These are phyloP conservation scores for Yponomeuta malinellus DNA, from an alignment of 2,888 invertebrate species.

Conservation along the genomic window DNA sequence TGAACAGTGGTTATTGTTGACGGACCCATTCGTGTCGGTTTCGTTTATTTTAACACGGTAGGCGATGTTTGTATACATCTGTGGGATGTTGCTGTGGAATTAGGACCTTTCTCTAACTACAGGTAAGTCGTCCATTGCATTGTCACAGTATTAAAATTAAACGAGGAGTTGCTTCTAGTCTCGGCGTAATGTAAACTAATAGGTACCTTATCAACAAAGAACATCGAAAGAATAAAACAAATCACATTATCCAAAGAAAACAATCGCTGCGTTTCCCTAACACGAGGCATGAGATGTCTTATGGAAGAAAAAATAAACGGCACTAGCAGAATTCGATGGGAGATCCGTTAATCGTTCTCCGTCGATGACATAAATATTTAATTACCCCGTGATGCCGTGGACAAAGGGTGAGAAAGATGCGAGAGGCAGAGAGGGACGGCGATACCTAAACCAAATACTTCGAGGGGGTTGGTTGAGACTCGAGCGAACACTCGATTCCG, in stretches of 20 bases:
- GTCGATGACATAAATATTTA: slow-evolving; percentile 59
- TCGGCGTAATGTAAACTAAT: too few relatives aligned
- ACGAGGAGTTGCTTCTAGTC: too few relatives aligned
- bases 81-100: slow-evolving; percentile 52
- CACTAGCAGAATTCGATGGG: not conserved
- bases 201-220: not conserved
- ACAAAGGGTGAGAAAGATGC: slow-evolving; percentile 48
- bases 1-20: slow-evolving; percentile 41
- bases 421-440: slow-evolving; percentile 52
- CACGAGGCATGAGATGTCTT: not conserved
- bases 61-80: slow-evolving; percentile 48
- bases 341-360: slow-evolving; percentile 16
- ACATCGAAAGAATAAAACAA: not conserved
- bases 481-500: slow-evolving; percentile 9
- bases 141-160: not conserved
- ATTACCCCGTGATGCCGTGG: slow-evolving; percentile 61
- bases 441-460: slow-evolving; percentile 29
- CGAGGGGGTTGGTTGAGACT: slow-evolving; percentile 57
- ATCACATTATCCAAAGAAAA: not conserved
- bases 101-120: slow-evolving; percentile 46
- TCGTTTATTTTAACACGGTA: slow-evolving; percentile 54
- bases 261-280: not conserved
- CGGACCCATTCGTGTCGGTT: slow-evolving; percentile 50
- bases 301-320: slow-evolving; percentile 9
- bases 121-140: slow-evolving; percentile 35